phyloP scores from a whole-genome alignment of 2,888 invertebrate genomes.

The Spodoptera exigua region DNA sequence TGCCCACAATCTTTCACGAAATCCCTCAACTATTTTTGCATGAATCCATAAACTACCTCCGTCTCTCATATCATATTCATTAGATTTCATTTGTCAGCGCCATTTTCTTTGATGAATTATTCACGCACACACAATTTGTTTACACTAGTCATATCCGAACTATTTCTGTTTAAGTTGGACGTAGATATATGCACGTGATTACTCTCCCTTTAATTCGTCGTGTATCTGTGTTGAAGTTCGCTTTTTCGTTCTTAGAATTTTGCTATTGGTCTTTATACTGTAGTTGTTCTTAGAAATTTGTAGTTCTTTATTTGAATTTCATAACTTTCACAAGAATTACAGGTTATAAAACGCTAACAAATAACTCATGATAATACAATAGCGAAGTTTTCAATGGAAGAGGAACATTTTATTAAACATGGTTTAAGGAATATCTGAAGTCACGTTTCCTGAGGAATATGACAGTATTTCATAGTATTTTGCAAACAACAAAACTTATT shows the following conservation, averaged over 20 bases:
- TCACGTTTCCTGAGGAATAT: no score
- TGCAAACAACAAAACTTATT: background rate
- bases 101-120: constrained; percentile 85
- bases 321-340: constrained; percentile 1
- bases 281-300: constrained; percentile 29
- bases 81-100: constrained; percentile 87
- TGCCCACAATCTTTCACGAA: constrained; percentile 33
- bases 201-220: constrained; percentile 61
- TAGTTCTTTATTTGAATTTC: constrained; percentile 19
- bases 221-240: constrained; percentile 40
- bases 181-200: constrained; percentile 67
- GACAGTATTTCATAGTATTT: no score
- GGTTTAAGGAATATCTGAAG: no score
- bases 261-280: constrained; percentile 32
- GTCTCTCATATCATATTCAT: constrained; percentile 86
- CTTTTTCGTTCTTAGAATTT: constrained; percentile 40
- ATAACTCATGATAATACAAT: no score
- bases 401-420: no score
- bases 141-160: constrained; percentile 73
- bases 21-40: constrained; percentile 59
- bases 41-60: constrained; percentile 64
- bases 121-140: constrained; percentile 83
- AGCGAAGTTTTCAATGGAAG: no score
- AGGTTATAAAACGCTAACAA: no score
- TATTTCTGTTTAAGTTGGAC: constrained; percentile 70